Conservation (phyloP, 2,888 invertebrate genomes). For the Eueremaeus valkanovi region DNA sequence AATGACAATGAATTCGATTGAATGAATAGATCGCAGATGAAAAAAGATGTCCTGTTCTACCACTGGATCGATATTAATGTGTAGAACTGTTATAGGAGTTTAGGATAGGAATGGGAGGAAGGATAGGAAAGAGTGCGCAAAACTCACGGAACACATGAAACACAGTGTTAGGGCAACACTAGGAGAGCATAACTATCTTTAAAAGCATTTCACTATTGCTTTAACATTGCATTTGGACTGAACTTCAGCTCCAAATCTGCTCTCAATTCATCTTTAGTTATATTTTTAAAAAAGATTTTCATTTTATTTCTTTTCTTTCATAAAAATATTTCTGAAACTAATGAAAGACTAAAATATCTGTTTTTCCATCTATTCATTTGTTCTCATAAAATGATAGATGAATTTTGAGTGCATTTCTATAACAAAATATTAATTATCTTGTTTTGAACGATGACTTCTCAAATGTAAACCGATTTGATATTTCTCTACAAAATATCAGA, state of each 20-base stretch:
- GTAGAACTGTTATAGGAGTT: neutral
- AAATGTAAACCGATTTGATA: no score
- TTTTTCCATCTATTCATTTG: neutral
- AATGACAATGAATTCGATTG: neutral
- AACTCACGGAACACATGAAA: neutral
- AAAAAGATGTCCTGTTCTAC: conserved; percentile 28
- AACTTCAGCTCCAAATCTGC: conserved; percentile 14
- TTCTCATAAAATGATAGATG: neutral
- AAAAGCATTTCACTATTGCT: neutral
- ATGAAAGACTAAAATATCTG: neutral
- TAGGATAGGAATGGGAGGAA: no score
- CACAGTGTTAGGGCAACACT: neutral
- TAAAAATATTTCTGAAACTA: neutral
- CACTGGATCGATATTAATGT: conserved; percentile 26
- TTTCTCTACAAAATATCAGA: neutral
- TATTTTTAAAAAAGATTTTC: no score
- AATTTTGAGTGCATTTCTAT: no score
- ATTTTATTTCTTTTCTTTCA: neutral
- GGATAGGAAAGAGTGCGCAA: neutral
- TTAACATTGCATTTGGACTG: neutral
- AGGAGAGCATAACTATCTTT: no score
- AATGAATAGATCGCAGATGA: conserved; percentile 18
- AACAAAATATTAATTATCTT: no score
- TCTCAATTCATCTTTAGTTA: neutral
- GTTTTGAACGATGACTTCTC: no score